Base-by-base conservation (phyloP, 2,888 invertebrate species). In the Zootermopsis nevadensis region DNA sequence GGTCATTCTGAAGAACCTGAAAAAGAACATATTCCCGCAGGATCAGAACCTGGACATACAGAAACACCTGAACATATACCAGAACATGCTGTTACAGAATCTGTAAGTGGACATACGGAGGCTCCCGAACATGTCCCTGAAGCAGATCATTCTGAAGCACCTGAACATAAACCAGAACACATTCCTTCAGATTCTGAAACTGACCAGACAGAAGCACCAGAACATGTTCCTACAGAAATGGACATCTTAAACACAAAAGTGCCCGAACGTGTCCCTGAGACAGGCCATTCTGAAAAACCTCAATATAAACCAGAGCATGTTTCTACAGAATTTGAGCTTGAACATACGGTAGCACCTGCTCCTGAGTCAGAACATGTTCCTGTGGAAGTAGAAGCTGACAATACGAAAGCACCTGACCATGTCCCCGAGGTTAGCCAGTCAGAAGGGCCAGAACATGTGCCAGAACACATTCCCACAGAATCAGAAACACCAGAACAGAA, bases 241-340 rank as follows among this genome's bases (percentile, higher is more conserved):
- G 55, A 33, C 60, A 35, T 27, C 24, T 35, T 8, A 33, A 33
- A 55, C 3, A 33, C 33, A 60, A n/a, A 33, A 60, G 35, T 1
- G 2, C 55, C 24, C 12, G 22, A 31, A 55, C 48, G 12, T 48
- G 27, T 69, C 1, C 24, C 77, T 53, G 76, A 69, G 7, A 35
- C 35, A 38, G 12, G 35, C 24, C 8, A 10, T 74, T 74, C 60
- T 10, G 60, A n/a, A 60, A 19, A 2, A 53, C n/a, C 60, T 27
- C 12, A 60, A 60, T 27, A n/a, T 60, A 12, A 3, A 22, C 53
- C 53, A 22, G 38, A 38, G 10, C 38, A 38, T 10, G 10, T 38
- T 38, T 10, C 38, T 8, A 12, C n/a, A 33, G n/a, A 42, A 33
- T 35, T n/a, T n/a, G 48, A 85, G 85, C 86, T 82, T 86, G 15